Base-by-base conservation (phyloP, 2,797 vertebrate species). In the Sarcophilus harrisii region DNA sequence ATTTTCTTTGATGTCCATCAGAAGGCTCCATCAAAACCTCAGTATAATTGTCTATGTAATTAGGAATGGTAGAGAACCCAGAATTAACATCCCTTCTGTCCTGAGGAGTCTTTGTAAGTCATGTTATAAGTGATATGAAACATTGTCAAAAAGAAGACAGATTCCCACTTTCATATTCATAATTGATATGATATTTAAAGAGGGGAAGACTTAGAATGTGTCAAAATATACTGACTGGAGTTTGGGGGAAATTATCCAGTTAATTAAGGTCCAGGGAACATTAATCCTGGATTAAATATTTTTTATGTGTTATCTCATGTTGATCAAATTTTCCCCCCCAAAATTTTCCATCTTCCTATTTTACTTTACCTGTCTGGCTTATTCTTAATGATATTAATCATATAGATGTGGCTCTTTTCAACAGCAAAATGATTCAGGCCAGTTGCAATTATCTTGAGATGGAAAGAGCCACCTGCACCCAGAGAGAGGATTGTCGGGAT, bases 351-450 rank as follows among this genome's bases (percentile, higher is more conserved):
- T 57, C 54, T 81, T 49, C 29, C n/a, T 14, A 94, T 27, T 95
- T 96, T 62, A 73, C n/a, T 90, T 95, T 94, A 60, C 55, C 14
- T 3, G 57, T 90, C 29, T 49, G 90, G 28, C 27, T 89, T 30
- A 10, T 92, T 96, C 89, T 57, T 49, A 95, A 95, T 95, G 58
- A 94, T 55, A 55, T 11, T 55, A 55, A 55, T 54, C 52, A 54
- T 54, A 54, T 55, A 11, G 54, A 55, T 11, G 10, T 10, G 54
- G 54, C 9, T 55, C 54, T 55, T 11, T 55, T 55, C 54, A 55
- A 55, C 54, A 55, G 54, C 54, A 55, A 55, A 11, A 55, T 55
- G 54, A 55, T 11, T 55, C 54, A 55, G 54, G 9, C 54, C 54
- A 55, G 54, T 55, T 55, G 9, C 54, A 55, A 55, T 55, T 55